Base-by-base conservation (phyloP, 2,797 vertebrate genomes). In the Urocyon cinereoargenteus region DNA sequence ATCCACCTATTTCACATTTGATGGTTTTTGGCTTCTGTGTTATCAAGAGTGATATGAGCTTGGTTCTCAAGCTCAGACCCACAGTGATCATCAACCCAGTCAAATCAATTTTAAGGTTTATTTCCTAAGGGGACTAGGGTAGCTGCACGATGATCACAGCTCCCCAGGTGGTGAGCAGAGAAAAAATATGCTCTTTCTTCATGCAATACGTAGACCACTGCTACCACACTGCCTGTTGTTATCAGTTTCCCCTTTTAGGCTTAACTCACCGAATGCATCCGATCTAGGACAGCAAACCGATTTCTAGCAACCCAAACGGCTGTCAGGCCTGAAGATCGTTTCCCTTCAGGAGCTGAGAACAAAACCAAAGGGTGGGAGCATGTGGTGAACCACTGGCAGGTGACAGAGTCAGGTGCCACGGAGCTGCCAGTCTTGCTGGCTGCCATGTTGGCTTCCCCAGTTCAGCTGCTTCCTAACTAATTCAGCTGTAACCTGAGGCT, bases 231-330 rank as follows among this genome's bases (percentile, higher is more conserved):
- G n/a, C 49, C 19, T 73, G 88, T n/a, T n/a, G n/a, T n/a, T 64
- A 88, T 13, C 45, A 53, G n/a, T 55, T 75, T 95, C 77, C 28
- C 11, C 15, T 72, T 81, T 94, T 40, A 59, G 72, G 75, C 57
- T 94, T 92, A 90, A 96, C 99, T 99, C 98, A 99, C 99, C 89
- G 99, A 99, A 98, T 99, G 99, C 99, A 99, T 99, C 7, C 99
- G 99, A 96, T 99, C 99, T 98, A 99, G 98, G 77, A 99, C 99
- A 0, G 99, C 99, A 96, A 99, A 99, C 64, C 99, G 98, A 98
- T 99, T 99, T 75, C 99, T 99, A 64, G 99, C 99, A 49, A 99
- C 99, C 99, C 99, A 99, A 55, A 99, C 99, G 0, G 99, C 99
- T 0, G 99, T 99, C 40, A 99, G 99, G 96, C 99, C 99, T 0